A percentile compares a stretch with the other conserved stretches of the same genome.
These are phyloP conservation scores for Aphelenchoides avenae DNA, from an alignment of 1,140 invertebrate genomes.

Conservation along the genomic window DNA sequence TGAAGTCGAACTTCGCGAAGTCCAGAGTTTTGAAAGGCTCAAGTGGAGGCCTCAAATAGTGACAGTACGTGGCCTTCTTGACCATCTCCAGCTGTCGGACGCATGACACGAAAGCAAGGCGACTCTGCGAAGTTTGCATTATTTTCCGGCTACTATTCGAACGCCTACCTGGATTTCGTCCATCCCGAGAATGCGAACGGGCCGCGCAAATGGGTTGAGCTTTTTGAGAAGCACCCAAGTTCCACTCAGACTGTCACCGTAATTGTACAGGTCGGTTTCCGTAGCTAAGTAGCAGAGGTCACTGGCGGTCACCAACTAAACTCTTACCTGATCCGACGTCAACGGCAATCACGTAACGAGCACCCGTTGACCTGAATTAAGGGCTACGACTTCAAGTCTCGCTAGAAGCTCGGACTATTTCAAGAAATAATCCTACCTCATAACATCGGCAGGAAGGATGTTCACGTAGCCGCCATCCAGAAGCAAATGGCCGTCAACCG, in stretches of 20 bases:
- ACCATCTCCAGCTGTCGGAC: conserved; percentile 93
- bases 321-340: conserved; percentile 97
- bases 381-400: no score
- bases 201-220: conserved; percentile 71
- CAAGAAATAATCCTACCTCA: conserved; percentile 67
- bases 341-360: conserved; percentile 88
- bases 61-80: conserved; percentile 91
- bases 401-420: no score
- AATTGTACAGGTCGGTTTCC: conserved; percentile 92
- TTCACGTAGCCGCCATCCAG: conserved; percentile 99
- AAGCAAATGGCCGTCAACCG: conserved; percentile 71
- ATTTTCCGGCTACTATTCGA: no score
- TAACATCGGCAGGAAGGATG: conserved; percentile 85
- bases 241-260: conserved; percentile 90
- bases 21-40: conserved; percentile 94
- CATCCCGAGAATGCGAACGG: conserved; percentile 60
- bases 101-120: conserved; percentile 95
- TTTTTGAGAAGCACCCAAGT: conserved; percentile 85
- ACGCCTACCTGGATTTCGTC: conserved; percentile 50
- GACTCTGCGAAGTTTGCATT: conserved; percentile 72
- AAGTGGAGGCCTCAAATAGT: conserved; percentile 95
- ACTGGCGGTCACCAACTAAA: no score
- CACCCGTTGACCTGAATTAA: conserved; percentile 66
- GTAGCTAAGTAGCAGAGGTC: no score
- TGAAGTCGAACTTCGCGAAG: conserved; percentile 94